Evolutionary conservation across 2,113 vertebrate genomes (phyloP).

Genomic region (Prionailurus bengalensis): DNA sequence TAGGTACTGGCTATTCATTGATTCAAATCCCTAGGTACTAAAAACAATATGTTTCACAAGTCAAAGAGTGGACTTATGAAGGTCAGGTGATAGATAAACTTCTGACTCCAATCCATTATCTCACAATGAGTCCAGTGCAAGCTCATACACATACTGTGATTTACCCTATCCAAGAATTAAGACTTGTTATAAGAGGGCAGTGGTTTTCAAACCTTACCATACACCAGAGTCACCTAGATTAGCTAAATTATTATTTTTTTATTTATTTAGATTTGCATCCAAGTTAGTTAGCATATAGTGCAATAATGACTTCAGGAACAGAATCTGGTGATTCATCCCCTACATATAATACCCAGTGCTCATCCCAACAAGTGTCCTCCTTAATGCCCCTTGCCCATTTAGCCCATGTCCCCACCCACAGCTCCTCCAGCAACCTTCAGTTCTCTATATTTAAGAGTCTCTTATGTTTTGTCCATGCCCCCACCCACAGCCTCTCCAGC

Average conservation of each 20-base stretch:
- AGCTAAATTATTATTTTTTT: not conserved
- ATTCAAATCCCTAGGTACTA: not conserved
- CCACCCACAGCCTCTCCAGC: too few species aligned
- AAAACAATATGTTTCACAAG: slow-evolving; percentile 20
- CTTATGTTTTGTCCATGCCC: too few species aligned
- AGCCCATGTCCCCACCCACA: too few species aligned
- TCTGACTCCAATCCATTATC: not conserved
- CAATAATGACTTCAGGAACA: too few species aligned
- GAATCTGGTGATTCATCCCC: too few species aligned
- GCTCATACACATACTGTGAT: not conserved
- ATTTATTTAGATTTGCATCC: too few species aligned
- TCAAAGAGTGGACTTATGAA: not conserved
- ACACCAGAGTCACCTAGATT: not conserved
- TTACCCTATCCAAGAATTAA: not conserved
- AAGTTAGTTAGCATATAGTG: too few species aligned
- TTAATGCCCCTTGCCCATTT: too few species aligned
- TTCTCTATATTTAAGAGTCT: too few species aligned
- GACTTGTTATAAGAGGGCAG: not conserved
- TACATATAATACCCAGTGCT: too few species aligned
- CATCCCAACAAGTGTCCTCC: too few species aligned
- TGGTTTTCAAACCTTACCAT: not conserved
- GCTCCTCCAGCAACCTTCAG: too few species aligned
- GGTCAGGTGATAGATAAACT: not conserved
- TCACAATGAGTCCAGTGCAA: not conserved
- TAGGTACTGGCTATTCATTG: not conserved